Conservation (phyloP, 1,140 invertebrate genomes). For the Ceratina australensis region DNA sequence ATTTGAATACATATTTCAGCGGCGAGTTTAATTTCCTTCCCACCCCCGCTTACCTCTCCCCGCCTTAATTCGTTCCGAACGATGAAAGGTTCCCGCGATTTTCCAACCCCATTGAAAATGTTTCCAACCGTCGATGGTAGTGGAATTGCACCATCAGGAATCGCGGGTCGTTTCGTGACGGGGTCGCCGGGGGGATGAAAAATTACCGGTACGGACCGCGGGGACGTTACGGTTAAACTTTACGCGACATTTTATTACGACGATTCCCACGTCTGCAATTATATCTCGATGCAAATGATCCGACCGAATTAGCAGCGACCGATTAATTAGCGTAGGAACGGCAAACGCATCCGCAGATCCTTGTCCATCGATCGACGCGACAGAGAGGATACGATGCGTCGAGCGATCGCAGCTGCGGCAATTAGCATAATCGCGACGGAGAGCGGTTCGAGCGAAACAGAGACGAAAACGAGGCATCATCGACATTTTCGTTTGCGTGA, state of each 20-base stretch:
- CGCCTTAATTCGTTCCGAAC: conserved; percentile 1
- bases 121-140: not conserved
- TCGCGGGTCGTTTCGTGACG: not conserved
- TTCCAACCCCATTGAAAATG: not conserved
- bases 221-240: conserved; percentile 5
- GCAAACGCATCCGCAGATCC: conserved; percentile 41
- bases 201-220: not conserved
- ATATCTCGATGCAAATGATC: conserved; percentile 60
- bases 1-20: not conserved
- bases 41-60: not conserved
- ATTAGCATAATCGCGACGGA: conserved; percentile 61
- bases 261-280: conserved; percentile 45
- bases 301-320: conserved; percentile 56
- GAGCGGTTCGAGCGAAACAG: not conserved
- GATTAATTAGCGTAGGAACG: conserved; percentile 57
- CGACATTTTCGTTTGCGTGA: conserved; percentile 28
- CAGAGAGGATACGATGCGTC: conserved; percentile 6
- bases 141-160: conserved; percentile 5
- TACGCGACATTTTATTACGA: conserved; percentile 38
- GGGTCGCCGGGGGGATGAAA: no score
- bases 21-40: not conserved
- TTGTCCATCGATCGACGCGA: conserved; percentile 47
- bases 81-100: conserved; percentile 1
- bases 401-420: conserved; percentile 57
- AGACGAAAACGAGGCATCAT: not conserved